Base-by-base conservation (phyloP, 2,888 invertebrate species). In the Pherbina coryleti region DNA sequence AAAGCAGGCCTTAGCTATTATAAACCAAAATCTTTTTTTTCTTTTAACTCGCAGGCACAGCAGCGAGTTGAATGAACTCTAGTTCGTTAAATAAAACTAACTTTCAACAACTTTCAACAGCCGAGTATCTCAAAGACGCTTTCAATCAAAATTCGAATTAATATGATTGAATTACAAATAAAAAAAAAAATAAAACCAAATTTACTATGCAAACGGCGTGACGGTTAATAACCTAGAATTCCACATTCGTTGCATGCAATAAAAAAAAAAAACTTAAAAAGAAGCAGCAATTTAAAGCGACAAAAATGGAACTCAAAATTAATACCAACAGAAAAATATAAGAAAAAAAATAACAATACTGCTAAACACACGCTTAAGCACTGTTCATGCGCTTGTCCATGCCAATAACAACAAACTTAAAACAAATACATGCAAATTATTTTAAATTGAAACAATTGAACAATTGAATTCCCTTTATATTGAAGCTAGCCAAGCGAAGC, bases 151-250 rank as follows among this genome's bases (percentile, higher is more conserved):
- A 25, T 14, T 28, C 22, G 49, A 25, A 22, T 67, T 25, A 62
- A 62, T 69, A 49, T 69, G 69, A 69, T 69, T 69, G 51, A 69
- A 17, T 28, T 69, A n/a, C 5, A 64, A 34, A 31, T 22, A 5
- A 22, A 28, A 34, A 31, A 11, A 9, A 28, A 60, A 25, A 9
- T 1, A 55, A 55, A 19, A n/a, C 5, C 19, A 8, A 25, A 31
- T 34, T 78, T 79, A 49, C 14, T 67, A 79, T 72, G 79, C 79
- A 77, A 66, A 37, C 37, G 7, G 31, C 53, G 74, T 76, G 22
- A 31, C 66, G 49, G n/a, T 71, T 49, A 49, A 74, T 79, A 78
- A 78, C 79, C 79, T 66, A 76, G 66, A 79, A 79, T 71, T 76
- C 79, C 66, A 60, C 55, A 64, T 78, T 4, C 9, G 64, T 31